These are phyloP conservation scores for Alligator mississippiensis DNA, from an alignment of 2,113 vertebrate genomes.

Conservation along the genomic window DNA sequence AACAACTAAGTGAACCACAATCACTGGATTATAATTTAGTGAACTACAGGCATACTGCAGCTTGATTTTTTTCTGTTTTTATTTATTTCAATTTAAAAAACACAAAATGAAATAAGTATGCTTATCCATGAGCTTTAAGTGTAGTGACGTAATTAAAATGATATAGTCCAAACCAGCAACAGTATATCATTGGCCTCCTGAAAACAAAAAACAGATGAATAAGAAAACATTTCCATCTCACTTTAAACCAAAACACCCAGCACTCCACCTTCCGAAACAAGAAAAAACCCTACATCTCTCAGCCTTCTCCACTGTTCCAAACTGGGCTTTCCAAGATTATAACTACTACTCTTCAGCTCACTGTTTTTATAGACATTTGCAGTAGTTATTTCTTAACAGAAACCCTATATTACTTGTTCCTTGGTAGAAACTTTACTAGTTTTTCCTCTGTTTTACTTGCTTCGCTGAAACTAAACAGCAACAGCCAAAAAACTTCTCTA, in stretches of 20 bases:
- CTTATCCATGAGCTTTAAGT: not conserved
- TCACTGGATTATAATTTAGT: not conserved
- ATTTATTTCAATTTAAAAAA: not conserved
- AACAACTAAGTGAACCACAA: not conserved
- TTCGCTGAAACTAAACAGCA: constrained; percentile 26
- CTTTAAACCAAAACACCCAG: not conserved
- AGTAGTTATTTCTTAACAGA: constrained; percentile 27
- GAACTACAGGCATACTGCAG: not conserved
- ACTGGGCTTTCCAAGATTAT: not conserved
- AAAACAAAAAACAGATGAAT: not conserved
- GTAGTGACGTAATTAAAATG: not conserved
- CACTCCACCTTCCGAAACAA: not conserved
- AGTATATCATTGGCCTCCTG: not conserved
- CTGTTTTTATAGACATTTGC: constrained; percentile 30
- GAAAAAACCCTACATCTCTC: not conserved
- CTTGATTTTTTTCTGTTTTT: not conserved
- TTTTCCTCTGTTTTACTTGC: constrained; percentile 7
- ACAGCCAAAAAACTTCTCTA: not conserved
- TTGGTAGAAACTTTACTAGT: constrained; percentile 25
- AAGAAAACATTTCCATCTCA: not conserved
- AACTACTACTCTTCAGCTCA: constrained; percentile 13
- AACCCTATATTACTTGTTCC: not conserved
- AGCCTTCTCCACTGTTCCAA: not conserved
- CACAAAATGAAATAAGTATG: not conserved
- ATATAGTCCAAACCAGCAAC: not conserved